Evolutionary conservation across 2,888 invertebrate genomes (phyloP), one percentile per base, ranked within the genome.

Genomic region (Hydroisotoma schaefferi): DNA sequence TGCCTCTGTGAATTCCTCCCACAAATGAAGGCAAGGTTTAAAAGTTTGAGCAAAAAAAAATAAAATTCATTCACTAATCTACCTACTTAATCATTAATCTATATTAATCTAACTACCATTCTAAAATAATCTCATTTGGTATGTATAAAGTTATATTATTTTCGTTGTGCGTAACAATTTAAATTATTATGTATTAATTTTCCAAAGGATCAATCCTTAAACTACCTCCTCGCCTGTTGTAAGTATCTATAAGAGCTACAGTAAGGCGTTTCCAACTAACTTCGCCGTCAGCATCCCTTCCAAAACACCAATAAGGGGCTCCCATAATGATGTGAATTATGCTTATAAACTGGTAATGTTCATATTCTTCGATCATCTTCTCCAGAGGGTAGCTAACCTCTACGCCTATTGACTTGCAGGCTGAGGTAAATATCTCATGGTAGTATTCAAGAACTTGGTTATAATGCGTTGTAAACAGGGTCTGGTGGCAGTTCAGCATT

Each of bases 241-340:
- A 40, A 40, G n/a, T 40, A 20, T 40, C 40, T 5, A 40, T 20
- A 5, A 40, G n/a, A 15, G 40, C 40, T 4, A 40, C 20, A 23
- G 23, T 22, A 40, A 55, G 58, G 15, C 63, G 22, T 2, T 22
- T 54, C 43, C 49, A 54, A 2, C 57, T 64, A 6, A 49, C 43
- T 3, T 44, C 37, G 2, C 40, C 44, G n/a, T n/a, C n/a, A 12
- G 57, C 48, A 0, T 51, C 43, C 1, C 29, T 29, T 2, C 62
- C 61, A 8, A 51, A 57, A 26, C 57, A 23, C 65, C 65, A 65
- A 22, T 51, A 27, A 4, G 28, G 51, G 8, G 57, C 59, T 5
- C 62, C 65, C 27, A 61, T 49, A 47, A 65, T 57, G 0, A 65
- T 40, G 20, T 65, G 65, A 2, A 55, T 22, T 4, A 65, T 22